These are phyloP conservation scores for Pedionomus torquatus DNA, from an alignment of 2,113 vertebrate species.

Conservation along the genomic window DNA sequence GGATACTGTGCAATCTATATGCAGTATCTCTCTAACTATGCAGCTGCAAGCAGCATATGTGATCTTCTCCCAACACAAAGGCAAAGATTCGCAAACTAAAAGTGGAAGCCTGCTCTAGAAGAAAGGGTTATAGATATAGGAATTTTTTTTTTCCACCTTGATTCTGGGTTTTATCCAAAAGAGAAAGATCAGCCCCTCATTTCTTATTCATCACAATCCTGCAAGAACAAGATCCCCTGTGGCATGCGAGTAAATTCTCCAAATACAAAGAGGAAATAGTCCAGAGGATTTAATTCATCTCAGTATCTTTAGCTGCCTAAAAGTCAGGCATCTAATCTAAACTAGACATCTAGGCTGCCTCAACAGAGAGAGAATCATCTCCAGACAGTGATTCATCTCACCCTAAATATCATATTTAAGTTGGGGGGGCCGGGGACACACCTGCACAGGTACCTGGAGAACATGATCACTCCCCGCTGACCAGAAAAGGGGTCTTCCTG, in stretches of 20 bases:
- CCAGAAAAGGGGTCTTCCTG: neutral
- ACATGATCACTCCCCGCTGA: neutral
- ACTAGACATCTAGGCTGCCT: conserved; percentile 53
- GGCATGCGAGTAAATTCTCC: neutral
- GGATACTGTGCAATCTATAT: neutral
- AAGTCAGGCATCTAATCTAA: conserved; percentile 53
- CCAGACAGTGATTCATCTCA: conserved; percentile 47
- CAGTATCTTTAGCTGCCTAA: conserved; percentile 7
- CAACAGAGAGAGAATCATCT: conserved; percentile 11
- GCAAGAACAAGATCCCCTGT: neutral
- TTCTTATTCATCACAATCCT: neutral
- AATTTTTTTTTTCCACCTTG: neutral
- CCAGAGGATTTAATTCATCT: conserved; percentile 25
- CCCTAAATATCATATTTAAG: neutral
- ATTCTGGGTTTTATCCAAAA: neutral
- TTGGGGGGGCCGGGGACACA: neutral
- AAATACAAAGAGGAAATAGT: neutral
- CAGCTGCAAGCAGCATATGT: neutral
- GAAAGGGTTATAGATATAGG: neutral
- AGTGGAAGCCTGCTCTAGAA: neutral
- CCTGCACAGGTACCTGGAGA: neutral
- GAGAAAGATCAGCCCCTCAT: neutral
- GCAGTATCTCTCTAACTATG: neutral
- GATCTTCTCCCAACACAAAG: neutral
- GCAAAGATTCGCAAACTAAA: conserved; percentile 11